Conservation (phyloP, 1,140 invertebrate species). For the Euborellia annulipes region DNA sequence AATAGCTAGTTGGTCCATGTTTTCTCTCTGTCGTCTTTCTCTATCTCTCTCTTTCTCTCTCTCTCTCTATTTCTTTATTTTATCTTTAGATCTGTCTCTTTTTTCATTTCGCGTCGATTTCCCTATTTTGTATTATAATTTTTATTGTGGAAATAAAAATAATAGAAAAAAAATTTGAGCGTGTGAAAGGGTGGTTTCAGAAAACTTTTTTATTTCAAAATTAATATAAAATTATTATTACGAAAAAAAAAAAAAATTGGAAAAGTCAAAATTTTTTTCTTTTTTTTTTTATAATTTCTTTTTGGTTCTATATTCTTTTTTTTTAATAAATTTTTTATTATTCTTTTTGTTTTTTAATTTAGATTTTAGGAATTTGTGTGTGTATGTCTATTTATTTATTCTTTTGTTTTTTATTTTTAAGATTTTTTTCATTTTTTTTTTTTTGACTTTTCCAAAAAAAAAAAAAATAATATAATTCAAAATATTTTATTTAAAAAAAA, state of each 20-base stretch:
- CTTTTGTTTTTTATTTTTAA: constrained; percentile 13
- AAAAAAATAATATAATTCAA: too few species aligned
- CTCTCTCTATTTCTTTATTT: constrained; percentile 6
- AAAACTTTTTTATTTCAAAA: neutral
- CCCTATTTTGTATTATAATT: constrained; percentile 3
- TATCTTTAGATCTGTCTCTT: constrained; percentile 5
- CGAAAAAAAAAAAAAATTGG: neutral
- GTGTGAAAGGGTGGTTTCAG: neutral
- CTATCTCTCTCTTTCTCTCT: constrained; percentile 10
- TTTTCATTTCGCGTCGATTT: neutral
- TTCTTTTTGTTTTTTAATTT: constrained; percentile 13
- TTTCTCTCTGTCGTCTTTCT: neutral
- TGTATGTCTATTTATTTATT: constrained; percentile 2
- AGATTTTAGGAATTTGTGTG: constrained; percentile 16
- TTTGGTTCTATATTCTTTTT: constrained; percentile 5
- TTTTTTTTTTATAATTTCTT: constrained; percentile 7
- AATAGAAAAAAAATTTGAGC: too few species aligned
- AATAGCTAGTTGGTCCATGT: too few species aligned
- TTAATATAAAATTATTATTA: neutral
- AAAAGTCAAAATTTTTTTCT: constrained; percentile 4
- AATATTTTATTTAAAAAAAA: too few species aligned
- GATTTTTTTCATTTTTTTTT: constrained; percentile 16
- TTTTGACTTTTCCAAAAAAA: constrained; percentile 15
- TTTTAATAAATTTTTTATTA: constrained; percentile 1
- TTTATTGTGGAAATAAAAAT: neutral